Percentiles rank a stretch among this genome's conserved stretches.
Evolutionary conservation across 2,797 vertebrate species (phyloP).

Genomic region (Heterohyrax brucei): DNA sequence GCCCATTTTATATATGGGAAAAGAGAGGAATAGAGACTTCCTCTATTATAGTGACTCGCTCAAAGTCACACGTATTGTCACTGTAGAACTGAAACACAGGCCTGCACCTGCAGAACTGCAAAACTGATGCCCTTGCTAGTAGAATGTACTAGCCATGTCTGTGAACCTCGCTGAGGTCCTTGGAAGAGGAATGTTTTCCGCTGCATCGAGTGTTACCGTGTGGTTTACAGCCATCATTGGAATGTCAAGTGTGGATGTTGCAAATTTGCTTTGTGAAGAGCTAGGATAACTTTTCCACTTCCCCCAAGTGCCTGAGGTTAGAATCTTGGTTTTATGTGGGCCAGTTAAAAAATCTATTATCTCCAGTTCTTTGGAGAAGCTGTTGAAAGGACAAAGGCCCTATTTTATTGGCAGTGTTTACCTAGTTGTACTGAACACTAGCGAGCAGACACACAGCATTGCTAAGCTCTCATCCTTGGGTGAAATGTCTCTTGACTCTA

Average conservation of each 20-base stretch:
- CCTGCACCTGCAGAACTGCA: constrained; percentile 31
- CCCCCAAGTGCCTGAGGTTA: constrained; percentile 7
- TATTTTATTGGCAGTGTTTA: constrained; percentile 76
- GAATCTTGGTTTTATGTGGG: constrained; percentile 74
- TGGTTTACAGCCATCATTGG: constrained; percentile 44
- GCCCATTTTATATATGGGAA: background rate
- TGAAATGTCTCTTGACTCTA: constrained; percentile 83
- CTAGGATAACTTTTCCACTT: constrained; percentile 1
- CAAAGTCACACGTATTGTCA: background rate
- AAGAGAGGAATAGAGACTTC: constrained; percentile 33
- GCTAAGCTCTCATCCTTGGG: constrained; percentile 74
- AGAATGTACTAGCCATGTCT: background rate
- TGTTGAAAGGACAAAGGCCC: constrained; percentile 76
- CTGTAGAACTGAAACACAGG: background rate
- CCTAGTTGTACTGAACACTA: constrained; percentile 60
- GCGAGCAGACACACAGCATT: constrained; percentile 70
- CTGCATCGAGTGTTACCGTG: constrained; percentile 30
- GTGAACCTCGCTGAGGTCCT: background rate
- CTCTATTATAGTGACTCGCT: background rate
- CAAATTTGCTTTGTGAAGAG: constrained; percentile 69
- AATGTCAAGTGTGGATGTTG: constrained; percentile 42
- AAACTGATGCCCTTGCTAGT: constrained; percentile 25
- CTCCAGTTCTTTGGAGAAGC: constrained; percentile 75
- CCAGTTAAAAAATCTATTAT: constrained; percentile 80
- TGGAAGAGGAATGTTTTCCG: constrained; percentile 48